Evolutionary conservation across 2,113 vertebrate genomes (phyloP).

Genomic region (Oophaga pumilio): DNA sequence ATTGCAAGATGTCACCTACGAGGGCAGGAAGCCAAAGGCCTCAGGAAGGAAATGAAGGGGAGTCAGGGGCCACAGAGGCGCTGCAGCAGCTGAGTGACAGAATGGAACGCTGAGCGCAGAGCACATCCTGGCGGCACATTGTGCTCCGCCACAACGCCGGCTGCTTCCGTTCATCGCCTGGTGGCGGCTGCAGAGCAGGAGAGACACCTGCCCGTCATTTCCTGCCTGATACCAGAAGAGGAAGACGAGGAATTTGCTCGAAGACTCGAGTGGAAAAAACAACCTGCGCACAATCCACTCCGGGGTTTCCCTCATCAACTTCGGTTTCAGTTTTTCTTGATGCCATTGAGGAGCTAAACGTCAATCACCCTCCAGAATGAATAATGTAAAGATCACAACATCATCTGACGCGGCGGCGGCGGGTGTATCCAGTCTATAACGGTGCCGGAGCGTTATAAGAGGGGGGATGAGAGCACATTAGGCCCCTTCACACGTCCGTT

Average conservation of each 20-base stretch:
- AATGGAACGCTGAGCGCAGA: constrained; percentile 2
- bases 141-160: not conserved
- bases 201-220: constrained; percentile 15
- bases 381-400: not conserved
- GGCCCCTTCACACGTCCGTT: too few species aligned
- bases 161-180: not conserved
- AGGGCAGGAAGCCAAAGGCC: not conserved
- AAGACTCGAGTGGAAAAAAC: not conserved
- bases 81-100: constrained; percentile 13
- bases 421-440: too few species aligned
- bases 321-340: not conserved
- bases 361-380: not conserved
- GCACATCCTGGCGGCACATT: not conserved
- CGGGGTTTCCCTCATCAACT: not conserved
- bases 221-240: not conserved
- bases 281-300: not conserved
- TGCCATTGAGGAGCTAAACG: not conserved
- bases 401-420: not conserved
- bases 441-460: too few species aligned
- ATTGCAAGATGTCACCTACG: not conserved
- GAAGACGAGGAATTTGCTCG: constrained; percentile 12
- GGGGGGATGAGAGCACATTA: too few species aligned
- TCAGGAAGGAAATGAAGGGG: constrained; percentile 22
- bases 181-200: not conserved
- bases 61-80: not conserved